These are phyloP conservation scores for Chaetorhynchus papuensis DNA, from an alignment of 2,113 vertebrate species.

Conservation along the genomic window DNA sequence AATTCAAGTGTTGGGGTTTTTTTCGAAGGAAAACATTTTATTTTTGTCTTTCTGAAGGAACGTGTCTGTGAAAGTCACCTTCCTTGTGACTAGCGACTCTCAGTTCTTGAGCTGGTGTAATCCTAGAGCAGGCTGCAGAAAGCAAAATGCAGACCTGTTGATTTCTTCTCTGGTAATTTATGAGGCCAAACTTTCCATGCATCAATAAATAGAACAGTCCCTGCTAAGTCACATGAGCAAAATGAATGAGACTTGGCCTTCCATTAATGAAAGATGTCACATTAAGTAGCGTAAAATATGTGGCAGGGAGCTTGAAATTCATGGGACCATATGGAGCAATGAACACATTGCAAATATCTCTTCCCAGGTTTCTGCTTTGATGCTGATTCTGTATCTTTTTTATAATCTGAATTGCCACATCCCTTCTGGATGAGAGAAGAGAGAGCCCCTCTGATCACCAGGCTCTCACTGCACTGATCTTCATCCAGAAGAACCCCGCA, in stretches of 20 bases:
- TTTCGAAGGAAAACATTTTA: neutral
- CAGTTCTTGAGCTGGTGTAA: neutral
- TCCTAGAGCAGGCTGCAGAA: neutral
- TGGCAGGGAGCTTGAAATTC: neutral
- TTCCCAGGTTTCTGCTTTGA: neutral
- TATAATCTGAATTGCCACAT: neutral
- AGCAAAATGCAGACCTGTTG: neutral
- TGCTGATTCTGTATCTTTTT: neutral
- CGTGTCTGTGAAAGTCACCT: neutral
- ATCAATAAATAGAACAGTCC: neutral
- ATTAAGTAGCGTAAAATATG: neutral
- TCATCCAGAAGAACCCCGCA: neutral
- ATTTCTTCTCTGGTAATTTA: neutral
- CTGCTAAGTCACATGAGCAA: neutral
- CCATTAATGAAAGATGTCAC: neutral
- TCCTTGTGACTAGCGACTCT: neutral
- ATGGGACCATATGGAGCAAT: neutral
- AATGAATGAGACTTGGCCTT: neutral
- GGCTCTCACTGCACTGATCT: neutral
- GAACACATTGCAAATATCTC: neutral
- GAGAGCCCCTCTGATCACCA: neutral
- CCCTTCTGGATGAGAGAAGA: neutral
- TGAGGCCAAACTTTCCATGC: neutral
- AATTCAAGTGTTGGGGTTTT: rapidly evolving
- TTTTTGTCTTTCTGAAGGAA: neutral